phyloP scores from a whole-genome alignment of 2,888 invertebrate species.

The Limenitis camilla region DNA sequence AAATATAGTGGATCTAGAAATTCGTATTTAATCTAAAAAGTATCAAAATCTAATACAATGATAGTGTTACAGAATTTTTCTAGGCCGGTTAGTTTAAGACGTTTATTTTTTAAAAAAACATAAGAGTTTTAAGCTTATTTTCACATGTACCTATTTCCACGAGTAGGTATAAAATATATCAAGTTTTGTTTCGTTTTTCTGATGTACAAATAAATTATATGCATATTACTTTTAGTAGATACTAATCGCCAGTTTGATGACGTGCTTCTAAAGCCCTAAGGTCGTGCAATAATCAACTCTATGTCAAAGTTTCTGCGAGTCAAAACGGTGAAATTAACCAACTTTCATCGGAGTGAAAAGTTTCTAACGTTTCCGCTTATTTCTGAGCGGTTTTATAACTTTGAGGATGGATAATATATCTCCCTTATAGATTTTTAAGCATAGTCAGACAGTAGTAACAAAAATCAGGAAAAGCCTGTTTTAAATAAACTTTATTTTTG shows the following conservation, averaged over 20 bases:
- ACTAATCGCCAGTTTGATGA: neutral
- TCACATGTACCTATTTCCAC: too few relatives aligned
- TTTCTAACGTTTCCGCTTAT: constrained; percentile 16
- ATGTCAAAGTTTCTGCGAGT: constrained; percentile 9
- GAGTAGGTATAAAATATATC: neutral
- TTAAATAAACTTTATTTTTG: neutral
- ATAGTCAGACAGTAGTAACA: neutral
- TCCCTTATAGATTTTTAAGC: neutral
- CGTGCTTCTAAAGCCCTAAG: constrained; percentile 5
- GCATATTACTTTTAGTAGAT: too few relatives aligned
- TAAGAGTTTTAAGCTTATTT: too few relatives aligned
- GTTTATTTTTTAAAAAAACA: too few relatives aligned
- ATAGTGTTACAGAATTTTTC: too few relatives aligned
- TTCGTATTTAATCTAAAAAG: too few relatives aligned
- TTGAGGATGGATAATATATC: neutral
- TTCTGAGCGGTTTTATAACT: constrained; percentile 8
- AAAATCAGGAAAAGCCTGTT: too few relatives aligned
- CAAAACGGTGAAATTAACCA: constrained; percentile 13
- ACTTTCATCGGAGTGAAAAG: constrained; percentile 15
- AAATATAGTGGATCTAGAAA: too few relatives aligned
- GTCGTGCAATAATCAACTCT: constrained; percentile 14
- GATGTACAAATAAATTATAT: too few relatives aligned
- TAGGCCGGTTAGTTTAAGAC: too few relatives aligned
- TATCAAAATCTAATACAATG: too few relatives aligned
- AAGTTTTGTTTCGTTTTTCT: too few relatives aligned